Conservation (phyloP, 2,113 vertebrate genomes). For the Phylloscopus whistleri region DNA sequence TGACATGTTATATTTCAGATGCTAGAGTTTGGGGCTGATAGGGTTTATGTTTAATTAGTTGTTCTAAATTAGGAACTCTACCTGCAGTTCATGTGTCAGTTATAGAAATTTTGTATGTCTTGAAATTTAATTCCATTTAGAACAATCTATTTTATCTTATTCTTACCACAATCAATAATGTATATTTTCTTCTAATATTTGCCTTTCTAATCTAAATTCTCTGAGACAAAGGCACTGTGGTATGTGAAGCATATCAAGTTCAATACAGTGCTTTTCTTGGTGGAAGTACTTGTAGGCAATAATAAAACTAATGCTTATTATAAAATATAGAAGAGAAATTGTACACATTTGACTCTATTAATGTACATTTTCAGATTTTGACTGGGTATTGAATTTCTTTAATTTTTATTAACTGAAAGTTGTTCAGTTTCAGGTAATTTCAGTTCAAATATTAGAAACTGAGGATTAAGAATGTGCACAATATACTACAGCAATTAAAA, state of each 20-base stretch:
- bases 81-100: background rate
- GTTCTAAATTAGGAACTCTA: background rate
- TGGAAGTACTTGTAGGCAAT: background rate
- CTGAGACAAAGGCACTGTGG: background rate
- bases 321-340: background rate
- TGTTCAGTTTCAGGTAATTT: background rate
- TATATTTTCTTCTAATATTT: background rate
- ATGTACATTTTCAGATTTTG: background rate
- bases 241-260: background rate
- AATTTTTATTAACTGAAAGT: background rate
- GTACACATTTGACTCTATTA: background rate
- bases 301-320: background rate
- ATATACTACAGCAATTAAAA: background rate
- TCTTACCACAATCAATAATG: background rate
- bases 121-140: background rate
- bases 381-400: background rate
- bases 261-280: background rate
- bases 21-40: background rate
- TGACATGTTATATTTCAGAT: background rate
- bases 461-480: background rate
- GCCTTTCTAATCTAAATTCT: background rate
- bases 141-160: background rate
- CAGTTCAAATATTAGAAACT: background rate
- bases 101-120: background rate
- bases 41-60: background rate